These are phyloP conservation scores for Tapera naevia DNA, from an alignment of 2,797 vertebrate genomes.

Conservation along the genomic window DNA sequence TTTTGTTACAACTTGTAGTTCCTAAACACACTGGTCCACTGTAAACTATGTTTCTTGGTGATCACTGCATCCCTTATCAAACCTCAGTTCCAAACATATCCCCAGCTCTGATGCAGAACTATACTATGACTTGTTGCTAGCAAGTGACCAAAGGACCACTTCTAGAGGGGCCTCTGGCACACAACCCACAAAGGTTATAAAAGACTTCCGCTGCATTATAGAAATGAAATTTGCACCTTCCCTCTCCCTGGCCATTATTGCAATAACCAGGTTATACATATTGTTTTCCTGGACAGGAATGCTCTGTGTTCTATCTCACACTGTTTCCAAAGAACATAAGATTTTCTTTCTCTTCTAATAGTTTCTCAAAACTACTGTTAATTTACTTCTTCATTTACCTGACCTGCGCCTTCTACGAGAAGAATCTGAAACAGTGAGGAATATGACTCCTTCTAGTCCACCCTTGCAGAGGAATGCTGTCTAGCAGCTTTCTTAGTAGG, in stretches of 20 bases:
- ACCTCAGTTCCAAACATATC: background rate
- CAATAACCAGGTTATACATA: background rate
- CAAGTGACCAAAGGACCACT: background rate
- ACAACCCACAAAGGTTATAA: background rate
- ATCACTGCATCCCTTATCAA: background rate
- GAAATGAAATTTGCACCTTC: background rate
- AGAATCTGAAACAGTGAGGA: background rate
- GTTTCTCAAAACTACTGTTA: background rate
- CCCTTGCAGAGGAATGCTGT: background rate
- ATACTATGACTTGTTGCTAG: background rate
- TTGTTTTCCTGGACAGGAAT: background rate
- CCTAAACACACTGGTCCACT: background rate
- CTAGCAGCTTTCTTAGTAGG: background rate
- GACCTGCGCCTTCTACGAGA: background rate
- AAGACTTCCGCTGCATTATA: background rate
- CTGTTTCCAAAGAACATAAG: background rate
- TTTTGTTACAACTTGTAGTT: background rate
- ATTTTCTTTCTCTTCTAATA: background rate
- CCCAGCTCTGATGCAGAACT: background rate
- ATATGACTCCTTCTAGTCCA: background rate
- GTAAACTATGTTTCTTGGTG: background rate
- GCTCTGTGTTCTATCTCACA: background rate
- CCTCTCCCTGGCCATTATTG: background rate
- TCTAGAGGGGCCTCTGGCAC: background rate
- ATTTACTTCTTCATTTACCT: background rate